A percentile compares a stretch with the other conserved stretches of the same genome.
Conservation (phyloP, 1,140 invertebrate species). For the Caerostris extrusa region DNA sequence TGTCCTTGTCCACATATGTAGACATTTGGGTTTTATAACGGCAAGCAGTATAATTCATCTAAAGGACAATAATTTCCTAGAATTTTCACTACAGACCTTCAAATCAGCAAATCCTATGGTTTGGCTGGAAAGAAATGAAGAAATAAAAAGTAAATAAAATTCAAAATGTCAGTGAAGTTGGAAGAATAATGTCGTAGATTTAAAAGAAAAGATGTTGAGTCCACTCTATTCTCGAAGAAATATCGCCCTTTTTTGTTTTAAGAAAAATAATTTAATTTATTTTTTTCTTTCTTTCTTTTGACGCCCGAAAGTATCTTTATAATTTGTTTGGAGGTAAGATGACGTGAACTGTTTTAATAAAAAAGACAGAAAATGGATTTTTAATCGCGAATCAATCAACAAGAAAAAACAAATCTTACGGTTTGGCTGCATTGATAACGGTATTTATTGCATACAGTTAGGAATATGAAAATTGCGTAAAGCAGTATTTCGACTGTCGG, state of each 20-base stretch:
- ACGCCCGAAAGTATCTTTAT: slow-evolving; percentile 43
- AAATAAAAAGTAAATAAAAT: background rate
- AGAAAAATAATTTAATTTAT: too few relatives aligned
- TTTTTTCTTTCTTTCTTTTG: background rate
- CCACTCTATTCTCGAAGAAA: background rate
- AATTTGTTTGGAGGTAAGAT: slow-evolving; percentile 22
- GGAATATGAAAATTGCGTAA: too few relatives aligned
- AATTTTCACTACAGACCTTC: background rate
- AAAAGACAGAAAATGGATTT: slow-evolving; percentile 65
- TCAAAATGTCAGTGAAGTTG: background rate
- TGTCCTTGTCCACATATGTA: too few relatives aligned
- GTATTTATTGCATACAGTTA: too few relatives aligned
- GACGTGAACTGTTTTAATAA: slow-evolving; percentile 41
- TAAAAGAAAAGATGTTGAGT: background rate
- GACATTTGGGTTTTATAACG: too few relatives aligned
- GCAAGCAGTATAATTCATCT: background rate
- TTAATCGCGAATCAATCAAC: slow-evolving; percentile 66
- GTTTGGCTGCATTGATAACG: too few relatives aligned
- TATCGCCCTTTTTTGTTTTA: background rate
- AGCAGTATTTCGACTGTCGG: too few relatives aligned
- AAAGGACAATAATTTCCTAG: background rate
- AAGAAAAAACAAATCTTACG: too few relatives aligned
- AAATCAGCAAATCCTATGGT: background rate
- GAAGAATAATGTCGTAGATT: background rate
- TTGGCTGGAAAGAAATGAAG: background rate